Base-by-base conservation (phyloP, 2,888 invertebrate genomes). In the Fragum fragum region DNA sequence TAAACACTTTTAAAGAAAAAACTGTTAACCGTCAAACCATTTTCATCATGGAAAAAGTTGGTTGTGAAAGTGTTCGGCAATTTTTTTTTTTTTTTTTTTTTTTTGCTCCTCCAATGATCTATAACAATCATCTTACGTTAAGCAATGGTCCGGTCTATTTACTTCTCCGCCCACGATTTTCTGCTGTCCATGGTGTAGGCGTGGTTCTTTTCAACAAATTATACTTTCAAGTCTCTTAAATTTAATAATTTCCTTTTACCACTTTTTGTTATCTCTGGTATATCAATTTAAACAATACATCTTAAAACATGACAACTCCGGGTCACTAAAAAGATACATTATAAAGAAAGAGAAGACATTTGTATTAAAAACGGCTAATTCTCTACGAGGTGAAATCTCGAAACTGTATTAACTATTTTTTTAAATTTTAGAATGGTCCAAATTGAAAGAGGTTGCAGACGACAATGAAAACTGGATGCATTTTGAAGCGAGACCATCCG, bases 251-350 rank as follows among this genome's bases (percentile, higher is more conserved):
- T 26, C 32, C 32, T 29, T 61, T 32, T 3, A 32, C 61, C 61
- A 32, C 61, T 29, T 61, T 61, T 9, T 29, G 61, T 26, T 61
- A 61, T 61, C 61, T 61, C 11, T 18, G 61, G 1, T 23, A 28
- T 61, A 61, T 61, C 61, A 61, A 61, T 61, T 61, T 61, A 61
- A 61, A 61, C 61, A 61, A 61, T 61, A 61, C 61, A 7, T 3
- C 29, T 32, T 11, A 3, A 61, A 61, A 61, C 3, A 11, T 61
- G 23, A 32, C 61, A 32, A 18, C 6, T 61, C 5, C 61, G 61
- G n/a, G 57, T 23, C 26, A 23, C 26, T 7, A 57, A 9, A 57
- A 57, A n/a, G n/a, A n/a, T n/a, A n/a, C n/a, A n/a, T n/a, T n/a
- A n/a, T n/a, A n/a, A n/a, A n/a, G n/a, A n/a, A n/a, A n/a, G n/a